Evolutionary conservation across 2,797 vertebrate species (phyloP), one percentile per base, ranked within the genome.

Genomic region (Enteromius trimaculatus): DNA sequence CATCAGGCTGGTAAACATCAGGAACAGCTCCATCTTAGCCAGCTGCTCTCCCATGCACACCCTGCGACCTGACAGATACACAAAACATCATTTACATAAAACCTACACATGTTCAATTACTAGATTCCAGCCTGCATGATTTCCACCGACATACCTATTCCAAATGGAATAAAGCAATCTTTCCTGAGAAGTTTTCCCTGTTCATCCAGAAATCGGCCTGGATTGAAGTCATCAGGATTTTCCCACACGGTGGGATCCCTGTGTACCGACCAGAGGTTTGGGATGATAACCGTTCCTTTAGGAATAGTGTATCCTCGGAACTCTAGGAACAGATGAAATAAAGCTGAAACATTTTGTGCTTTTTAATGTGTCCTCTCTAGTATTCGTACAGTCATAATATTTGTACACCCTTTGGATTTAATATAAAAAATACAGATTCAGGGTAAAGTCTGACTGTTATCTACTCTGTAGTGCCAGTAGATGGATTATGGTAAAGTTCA

Each of bases 11-110:
- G 95, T 93, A 55, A 98, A 96, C 77, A 95, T 96, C 88, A 98
- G 94, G 91, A 99, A 98, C 14, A 99, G 86, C 91, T 99, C 98
- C 97, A 98, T 98, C 93, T 98, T 98, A 5, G 97, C 98, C 93
- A 99, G 92, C 89, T 98, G 97, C 85, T 98, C 98, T 62, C 98
- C 98, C 97, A 99, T 98, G 89, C 97, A 98, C 69, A 98, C 96
- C 78, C 97, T 95, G 83, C 96, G 97, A 87, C 98, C 98, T 99
- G 87, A 58, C 29, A 39, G 49, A 64, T 3, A 68, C 6, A 10
- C 44, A 60, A 51, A 55, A 11, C 3, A 23, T 42, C 2, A 14
- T 31, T 23, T 60, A 39, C 9, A 9, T 66, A 29, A 60, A 60
- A 5, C 58, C 0, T 14, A 14, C 26, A 26, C 58, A 14, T 60